Evolutionary conservation across 2,888 invertebrate species (phyloP).

Genomic region (Blastobasis lacticolella): DNA sequence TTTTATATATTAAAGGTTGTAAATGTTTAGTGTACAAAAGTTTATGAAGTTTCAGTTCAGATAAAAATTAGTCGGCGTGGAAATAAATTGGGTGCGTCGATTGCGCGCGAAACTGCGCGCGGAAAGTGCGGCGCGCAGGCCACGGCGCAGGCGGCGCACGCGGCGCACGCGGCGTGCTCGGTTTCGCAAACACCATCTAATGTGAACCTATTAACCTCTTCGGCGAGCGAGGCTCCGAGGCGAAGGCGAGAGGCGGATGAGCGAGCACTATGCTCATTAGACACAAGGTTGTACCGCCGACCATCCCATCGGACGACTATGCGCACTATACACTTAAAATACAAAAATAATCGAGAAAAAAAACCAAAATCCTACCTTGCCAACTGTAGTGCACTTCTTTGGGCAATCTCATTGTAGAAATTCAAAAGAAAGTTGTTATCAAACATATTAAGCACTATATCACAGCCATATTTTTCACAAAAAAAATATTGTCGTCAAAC

Average conservation of each 20-base stretch:
- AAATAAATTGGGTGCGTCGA: conserved; percentile 23
- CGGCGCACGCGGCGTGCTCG: conserved; percentile 35
- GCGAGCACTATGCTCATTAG: conserved; percentile 66
- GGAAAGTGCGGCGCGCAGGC: conserved; percentile 57
- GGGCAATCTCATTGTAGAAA: conserved; percentile 72
- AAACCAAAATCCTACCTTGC: conserved; percentile 66
- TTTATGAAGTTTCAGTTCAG: no score
- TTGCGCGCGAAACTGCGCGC: conserved; percentile 60
- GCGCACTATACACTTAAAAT: conserved; percentile 14
- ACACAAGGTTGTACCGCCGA: conserved; percentile 60
- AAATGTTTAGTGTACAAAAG: not conserved
- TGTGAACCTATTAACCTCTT: conserved; percentile 75
- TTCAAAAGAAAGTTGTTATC: conserved; percentile 66
- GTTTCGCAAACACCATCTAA: conserved; percentile 73
- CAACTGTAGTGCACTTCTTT: conserved; percentile 71
- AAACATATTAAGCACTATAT: conserved; percentile 71
- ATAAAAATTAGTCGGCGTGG: no score
- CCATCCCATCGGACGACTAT: conserved; percentile 41
- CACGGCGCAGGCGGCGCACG: conserved; percentile 47
- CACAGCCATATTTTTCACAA: conserved; percentile 68
- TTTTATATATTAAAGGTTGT: conserved; percentile 1
- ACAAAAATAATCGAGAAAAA: conserved; percentile 41
- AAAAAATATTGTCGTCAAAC: conserved; percentile 37
- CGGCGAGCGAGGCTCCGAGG: conserved; percentile 59
- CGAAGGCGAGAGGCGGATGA: conserved; percentile 72